Base-by-base conservation (phyloP, 2,888 invertebrate genomes). In the Temnothorax ravouxi region DNA sequence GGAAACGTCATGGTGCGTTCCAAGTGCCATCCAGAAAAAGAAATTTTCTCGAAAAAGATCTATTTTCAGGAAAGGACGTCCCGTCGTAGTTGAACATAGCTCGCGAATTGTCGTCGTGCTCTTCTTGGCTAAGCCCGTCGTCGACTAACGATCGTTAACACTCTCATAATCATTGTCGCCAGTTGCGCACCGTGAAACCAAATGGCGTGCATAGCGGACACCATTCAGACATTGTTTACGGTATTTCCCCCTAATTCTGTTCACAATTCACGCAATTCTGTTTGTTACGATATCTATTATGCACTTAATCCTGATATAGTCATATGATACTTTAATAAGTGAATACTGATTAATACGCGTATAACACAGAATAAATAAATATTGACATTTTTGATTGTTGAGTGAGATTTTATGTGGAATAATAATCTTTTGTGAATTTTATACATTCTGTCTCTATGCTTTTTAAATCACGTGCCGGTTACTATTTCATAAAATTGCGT, bases 31-130 rank as follows among this genome's bases (percentile, higher is more conserved):
- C 83, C 76, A 56, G 80, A 74, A 83, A 81, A 84, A 76, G 76
- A 82, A 86, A 87, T 90, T 88, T 88, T 86, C 88, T 72, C 66
- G 25, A 54, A 64, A 47, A 84, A 54, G 83, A 83, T 82, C 69
- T 84, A 79, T 84, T 86, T 84, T 76, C 66, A 29, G 18, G 47
- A 9, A 41, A 64, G 52, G 52, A 66, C 56, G 47, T 76, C 52
- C 29, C 9, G 47, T 44, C 62, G 71, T 9, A 61, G 77, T 67
- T 54, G 54, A 74, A n/a, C 54, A 62, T 62, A 79, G 61, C 52
- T 69, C 47, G 59, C 18, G 67, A 21, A 75, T 80, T 84, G 44
- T 21, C 61, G 2, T 72, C 21, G 50, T 38, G 25, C 38, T 52
- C 21, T 61, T 8, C 56, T 41, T 41, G 18, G 8, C 25, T 18